These are phyloP conservation scores for Gallinago solitaria DNA, from an alignment of 2,797 vertebrate genomes.

Conservation along the genomic window DNA sequence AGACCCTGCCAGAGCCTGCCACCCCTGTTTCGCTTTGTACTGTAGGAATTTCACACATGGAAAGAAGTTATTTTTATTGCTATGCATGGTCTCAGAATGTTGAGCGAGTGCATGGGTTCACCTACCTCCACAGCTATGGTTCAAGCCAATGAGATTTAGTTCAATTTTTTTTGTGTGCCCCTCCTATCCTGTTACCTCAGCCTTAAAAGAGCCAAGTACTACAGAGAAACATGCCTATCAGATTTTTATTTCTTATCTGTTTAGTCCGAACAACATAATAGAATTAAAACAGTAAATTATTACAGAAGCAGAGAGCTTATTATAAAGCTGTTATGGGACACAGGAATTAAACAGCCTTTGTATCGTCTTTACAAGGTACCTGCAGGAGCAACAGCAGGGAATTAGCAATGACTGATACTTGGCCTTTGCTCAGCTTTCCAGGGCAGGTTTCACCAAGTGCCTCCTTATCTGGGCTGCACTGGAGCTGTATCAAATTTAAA, in stretches of 20 bases:
- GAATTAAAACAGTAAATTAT: not conserved
- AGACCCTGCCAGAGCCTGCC: not conserved
- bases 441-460: not conserved
- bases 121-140: not conserved
- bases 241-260: not conserved
- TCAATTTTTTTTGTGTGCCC: accelerated
- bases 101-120: not conserved
- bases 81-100: not conserved
- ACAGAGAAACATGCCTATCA: not conserved
- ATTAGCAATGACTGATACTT: not conserved
- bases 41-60: not conserved
- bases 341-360: conserved; percentile 1
- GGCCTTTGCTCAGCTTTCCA: not conserved
- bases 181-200: not conserved
- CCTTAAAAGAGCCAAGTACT: not conserved
- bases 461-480: not conserved
- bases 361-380: not conserved
- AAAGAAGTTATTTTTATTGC: not conserved
- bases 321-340: not conserved
- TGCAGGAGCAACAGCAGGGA: not conserved
- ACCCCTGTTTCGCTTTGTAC: not conserved
- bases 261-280: not conserved
- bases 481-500: not conserved
- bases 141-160: not conserved
- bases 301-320: not conserved